phyloP scores from a whole-genome alignment of 2,797 vertebrate species.

The Lacerta agilis region DNA sequence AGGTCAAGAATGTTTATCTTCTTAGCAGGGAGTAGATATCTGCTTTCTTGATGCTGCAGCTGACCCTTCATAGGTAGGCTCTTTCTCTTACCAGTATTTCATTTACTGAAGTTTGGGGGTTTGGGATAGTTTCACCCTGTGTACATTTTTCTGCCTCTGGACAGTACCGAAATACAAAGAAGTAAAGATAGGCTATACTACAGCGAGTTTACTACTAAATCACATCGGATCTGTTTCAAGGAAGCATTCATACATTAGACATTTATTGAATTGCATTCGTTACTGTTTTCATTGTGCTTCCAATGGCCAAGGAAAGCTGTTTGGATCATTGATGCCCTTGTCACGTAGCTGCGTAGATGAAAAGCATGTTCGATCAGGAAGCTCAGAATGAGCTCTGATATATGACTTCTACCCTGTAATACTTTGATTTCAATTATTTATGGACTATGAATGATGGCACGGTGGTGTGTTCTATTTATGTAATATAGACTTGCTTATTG shows the following conservation, averaged over 20 bases:
- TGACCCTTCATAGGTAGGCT: constrained; percentile 35
- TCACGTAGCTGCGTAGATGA: constrained; percentile 30
- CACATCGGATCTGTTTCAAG: constrained; percentile 47
- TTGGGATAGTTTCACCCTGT: not conserved
- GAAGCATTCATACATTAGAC: constrained; percentile 67
- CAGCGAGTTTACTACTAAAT: constrained; percentile 68
- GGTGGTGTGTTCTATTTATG: not conserved
- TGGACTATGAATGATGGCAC: not conserved
- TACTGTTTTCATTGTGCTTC: constrained; percentile 55
- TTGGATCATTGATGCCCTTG: constrained; percentile 43
- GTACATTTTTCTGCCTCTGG: constrained; percentile 6
- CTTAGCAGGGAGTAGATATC: not conserved
- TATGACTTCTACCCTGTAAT: not conserved
- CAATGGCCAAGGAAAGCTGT: constrained; percentile 51
- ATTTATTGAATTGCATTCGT: constrained; percentile 68
- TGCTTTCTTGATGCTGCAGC: not conserved
- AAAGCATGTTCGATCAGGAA: not conserved
- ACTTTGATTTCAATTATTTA: constrained; percentile 22
- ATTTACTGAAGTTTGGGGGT: not conserved
- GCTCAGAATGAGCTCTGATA: not conserved
- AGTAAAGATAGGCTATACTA: constrained; percentile 50
- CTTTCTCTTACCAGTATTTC: constrained; percentile 34
- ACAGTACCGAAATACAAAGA: constrained; percentile 42
- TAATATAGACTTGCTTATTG: not conserved
- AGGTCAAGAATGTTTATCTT: not conserved